Evolutionary conservation across 2,797 vertebrate genomes (phyloP), one percentile per base, ranked within the genome.

Genomic region (Corythornis leucogaster): DNA sequence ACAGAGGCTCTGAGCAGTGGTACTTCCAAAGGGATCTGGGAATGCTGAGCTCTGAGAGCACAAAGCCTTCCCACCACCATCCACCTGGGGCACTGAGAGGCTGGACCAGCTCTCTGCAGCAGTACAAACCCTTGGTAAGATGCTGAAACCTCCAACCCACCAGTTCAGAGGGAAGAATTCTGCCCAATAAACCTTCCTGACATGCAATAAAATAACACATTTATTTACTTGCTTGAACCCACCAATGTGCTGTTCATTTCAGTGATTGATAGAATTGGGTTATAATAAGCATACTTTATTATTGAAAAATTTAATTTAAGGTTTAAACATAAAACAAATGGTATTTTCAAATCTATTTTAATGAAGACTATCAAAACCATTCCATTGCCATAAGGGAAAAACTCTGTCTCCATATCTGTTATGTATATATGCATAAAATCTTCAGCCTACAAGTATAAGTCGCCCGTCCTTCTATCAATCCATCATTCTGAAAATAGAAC

Each of bases 311-410:
- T 94, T 96, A 96, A 96, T 94, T 94, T 95, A 96, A 94, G 90
- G 90, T 96, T 96, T 96, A 96, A 96, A 96, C 95, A 94, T 94
- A 96, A 96, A 96, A 96, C 94, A 96, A 96, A 96, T 95, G 93
- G 93, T 95, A 95, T 95, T 95, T 96, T 92, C 85, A 94, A 94
- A 94, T 96, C 87, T 96, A 80, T 95, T 96, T 96, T 96, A 95
- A 96, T 93, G 93, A 94, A 90, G 88, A 95, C 91, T 95, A 96
- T 95, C 90, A 94, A 95, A 96, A 95, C 95, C 94, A 95, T 91
- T 93, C 89, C 89, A 86, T 78, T 90, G 95, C 93, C 92, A 95
- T 96, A 85, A 96, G 96, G 94, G 96, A 96, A 96, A 95, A 95
- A 96, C 95, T 94, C 92, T 96, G 85, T 85, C 92, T 96, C 94